These are phyloP conservation scores for Morelia viridis DNA, from an alignment of 2,797 vertebrate species.

Conservation along the genomic window DNA sequence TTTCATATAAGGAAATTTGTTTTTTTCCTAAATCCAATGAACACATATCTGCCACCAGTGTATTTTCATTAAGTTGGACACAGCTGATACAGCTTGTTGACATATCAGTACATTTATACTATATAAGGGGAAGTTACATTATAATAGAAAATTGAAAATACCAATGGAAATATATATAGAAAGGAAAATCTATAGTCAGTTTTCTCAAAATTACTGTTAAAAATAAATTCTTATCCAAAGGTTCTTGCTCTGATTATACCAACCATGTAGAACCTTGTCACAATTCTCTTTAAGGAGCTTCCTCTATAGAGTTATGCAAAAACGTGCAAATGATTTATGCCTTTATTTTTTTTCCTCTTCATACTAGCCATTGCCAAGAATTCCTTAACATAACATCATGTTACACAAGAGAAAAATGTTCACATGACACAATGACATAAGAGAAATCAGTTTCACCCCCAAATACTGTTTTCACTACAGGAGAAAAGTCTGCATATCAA, in stretches of 20 bases:
- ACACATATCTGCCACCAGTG: background rate
- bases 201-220: background rate
- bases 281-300: background rate
- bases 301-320: background rate
- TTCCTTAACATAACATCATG: background rate
- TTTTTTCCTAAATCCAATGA: background rate
- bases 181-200: background rate
- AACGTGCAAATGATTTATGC: background rate
- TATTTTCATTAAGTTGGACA: constrained; percentile 1
- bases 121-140: background rate
- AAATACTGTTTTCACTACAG: background rate
- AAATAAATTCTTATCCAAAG: background rate
- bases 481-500: background rate
- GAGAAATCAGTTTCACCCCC: background rate
- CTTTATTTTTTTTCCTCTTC: background rate
- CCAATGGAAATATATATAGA: background rate
- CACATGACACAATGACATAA: background rate
- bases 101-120: background rate
- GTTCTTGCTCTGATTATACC: background rate
- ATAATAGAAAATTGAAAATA: background rate
- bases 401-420: background rate
- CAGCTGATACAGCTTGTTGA: background rate
- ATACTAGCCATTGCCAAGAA: background rate
- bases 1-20: background rate
- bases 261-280: background rate